Percentiles rank a stretch among this genome's conserved stretches.
Evolutionary conservation across 2,888 invertebrate genomes (phyloP).

Genomic region (Andrena hattorfiana): DNA sequence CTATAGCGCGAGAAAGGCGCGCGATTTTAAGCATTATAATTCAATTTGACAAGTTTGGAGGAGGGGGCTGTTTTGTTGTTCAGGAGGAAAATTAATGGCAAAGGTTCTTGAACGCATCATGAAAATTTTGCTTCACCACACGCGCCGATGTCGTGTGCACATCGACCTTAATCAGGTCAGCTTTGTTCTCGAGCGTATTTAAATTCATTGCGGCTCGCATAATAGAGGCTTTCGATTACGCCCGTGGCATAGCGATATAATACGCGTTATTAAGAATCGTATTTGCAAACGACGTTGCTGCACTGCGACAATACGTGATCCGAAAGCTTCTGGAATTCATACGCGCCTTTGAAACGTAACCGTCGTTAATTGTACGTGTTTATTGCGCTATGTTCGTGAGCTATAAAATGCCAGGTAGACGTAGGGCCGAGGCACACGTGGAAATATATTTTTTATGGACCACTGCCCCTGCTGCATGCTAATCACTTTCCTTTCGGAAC

Average conservation of each 20-base stretch:
- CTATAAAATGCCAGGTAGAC: constrained; percentile 1
- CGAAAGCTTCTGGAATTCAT: constrained; percentile 18
- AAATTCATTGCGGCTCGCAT: constrained; percentile 33
- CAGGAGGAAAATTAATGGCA: background rate
- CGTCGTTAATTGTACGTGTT: constrained; percentile 29
- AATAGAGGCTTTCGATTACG: constrained; percentile 38
- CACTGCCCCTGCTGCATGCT: background rate
- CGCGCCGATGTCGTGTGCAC: constrained; percentile 9
- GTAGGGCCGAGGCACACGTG: background rate
- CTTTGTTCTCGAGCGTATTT: constrained; percentile 20
- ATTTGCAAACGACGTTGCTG: constrained; percentile 44
- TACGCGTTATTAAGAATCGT: constrained; percentile 42
- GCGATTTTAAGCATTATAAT: background rate
- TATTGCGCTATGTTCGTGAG: background rate
- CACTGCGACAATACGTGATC: constrained; percentile 51
- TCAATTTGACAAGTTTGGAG: background rate
- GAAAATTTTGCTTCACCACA: background rate
- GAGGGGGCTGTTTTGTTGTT: background rate
- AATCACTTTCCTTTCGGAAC: background rate
- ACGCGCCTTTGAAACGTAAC: constrained; percentile 18
- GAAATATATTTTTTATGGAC: background rate
- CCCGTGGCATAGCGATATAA: background rate
- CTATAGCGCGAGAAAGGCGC: background rate
- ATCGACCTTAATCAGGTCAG: constrained; percentile 31
- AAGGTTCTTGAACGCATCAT: background rate